Conservation (phyloP, 1,140 invertebrate genomes). For the Aphidius gifuensis region DNA sequence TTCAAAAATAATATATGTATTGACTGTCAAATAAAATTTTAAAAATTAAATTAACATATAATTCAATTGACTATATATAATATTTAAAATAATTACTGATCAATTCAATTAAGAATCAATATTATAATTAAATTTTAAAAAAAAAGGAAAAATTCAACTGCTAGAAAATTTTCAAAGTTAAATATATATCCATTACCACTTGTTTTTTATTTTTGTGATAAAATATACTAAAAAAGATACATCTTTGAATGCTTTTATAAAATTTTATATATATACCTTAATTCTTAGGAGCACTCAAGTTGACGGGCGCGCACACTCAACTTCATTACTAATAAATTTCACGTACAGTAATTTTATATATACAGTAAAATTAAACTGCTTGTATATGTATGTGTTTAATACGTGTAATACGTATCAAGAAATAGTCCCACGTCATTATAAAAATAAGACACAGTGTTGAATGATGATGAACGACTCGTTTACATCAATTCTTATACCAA, state of each 20-base stretch:
- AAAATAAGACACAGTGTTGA: not conserved
- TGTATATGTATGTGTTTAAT: too few species aligned
- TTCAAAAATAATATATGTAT: conserved; percentile 52
- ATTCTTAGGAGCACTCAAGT: not conserved
- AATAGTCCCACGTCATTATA: conserved; percentile 11
- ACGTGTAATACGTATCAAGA: too few species aligned
- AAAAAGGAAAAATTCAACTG: not conserved
- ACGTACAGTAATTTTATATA: conserved; percentile 21
- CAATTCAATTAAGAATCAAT: too few species aligned
- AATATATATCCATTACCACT: too few species aligned
- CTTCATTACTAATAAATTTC: conserved; percentile 39
- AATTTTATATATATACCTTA: conserved; percentile 1
- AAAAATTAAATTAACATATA: not conserved
- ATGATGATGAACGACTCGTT: conserved; percentile 16
- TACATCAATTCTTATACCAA: conserved; percentile 13
- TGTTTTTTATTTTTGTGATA: too few species aligned
- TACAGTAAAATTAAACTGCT: too few species aligned
- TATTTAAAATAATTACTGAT: not conserved
- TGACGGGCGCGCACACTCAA: conserved; percentile 3
- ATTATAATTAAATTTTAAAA: not conserved
- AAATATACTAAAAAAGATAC: too few species aligned
- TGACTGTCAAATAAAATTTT: not conserved
- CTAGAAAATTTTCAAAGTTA: not conserved
- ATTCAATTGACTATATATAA: conserved; percentile 3
- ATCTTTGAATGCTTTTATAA: too few species aligned